Conservation (phyloP, 2,797 vertebrate species). For the Sebastes vulpes region DNA sequence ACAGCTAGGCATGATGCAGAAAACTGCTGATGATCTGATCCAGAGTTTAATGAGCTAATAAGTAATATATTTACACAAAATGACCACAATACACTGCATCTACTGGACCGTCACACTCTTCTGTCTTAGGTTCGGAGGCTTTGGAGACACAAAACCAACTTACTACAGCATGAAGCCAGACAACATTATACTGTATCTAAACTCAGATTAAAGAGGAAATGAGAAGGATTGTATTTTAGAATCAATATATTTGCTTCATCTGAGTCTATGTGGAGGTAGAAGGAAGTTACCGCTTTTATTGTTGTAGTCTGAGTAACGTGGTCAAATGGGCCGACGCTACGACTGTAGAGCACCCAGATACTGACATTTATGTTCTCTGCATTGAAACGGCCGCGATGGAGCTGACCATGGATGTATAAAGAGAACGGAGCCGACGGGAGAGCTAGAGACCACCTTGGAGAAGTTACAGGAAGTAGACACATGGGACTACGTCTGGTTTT, state of each 20-base stretch:
- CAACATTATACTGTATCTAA: neutral
- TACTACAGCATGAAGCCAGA: neutral
- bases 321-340: no score
- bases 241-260: no score
- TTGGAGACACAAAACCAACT: neutral
- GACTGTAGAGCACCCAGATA: no score
- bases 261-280: no score
- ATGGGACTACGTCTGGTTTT: fast-evolving
- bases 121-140: neutral
- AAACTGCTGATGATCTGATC: neutral
- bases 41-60: conserved; percentile 9
- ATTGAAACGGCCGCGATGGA: no score
- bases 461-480: no score
- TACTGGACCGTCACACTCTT: neutral
- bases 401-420: no score
- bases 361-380: no score
- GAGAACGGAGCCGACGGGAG: no score
- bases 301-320: no score
- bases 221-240: neutral
- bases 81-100: neutral
- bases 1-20: neutral
- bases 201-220: neutral
- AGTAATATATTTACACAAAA: neutral
- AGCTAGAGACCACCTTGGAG: no score
- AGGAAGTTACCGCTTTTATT: no score